phyloP scores from a whole-genome alignment of 2,888 invertebrate genomes.

The Drosophila rellima region DNA sequence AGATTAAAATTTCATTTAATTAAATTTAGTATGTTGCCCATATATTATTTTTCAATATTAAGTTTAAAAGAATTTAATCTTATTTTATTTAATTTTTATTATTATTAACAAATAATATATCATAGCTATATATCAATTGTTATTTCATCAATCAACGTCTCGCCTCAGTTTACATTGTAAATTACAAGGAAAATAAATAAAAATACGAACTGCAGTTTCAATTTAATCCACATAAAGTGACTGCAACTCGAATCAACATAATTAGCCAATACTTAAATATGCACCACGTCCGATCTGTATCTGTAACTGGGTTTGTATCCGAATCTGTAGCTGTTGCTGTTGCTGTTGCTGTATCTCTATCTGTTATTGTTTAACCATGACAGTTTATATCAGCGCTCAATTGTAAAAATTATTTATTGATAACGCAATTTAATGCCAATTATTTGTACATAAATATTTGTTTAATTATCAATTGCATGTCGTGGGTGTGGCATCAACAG shows the following conservation, averaged over 20 bases:
- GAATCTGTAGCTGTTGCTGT: slow-evolving; percentile 7
- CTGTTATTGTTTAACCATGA: slow-evolving; percentile 17
- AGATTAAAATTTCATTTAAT: too few species aligned
- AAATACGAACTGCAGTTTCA: slow-evolving; percentile 41
- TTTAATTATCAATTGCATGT: slow-evolving; percentile 76
- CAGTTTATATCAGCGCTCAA: slow-evolving; percentile 63
- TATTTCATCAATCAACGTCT: slow-evolving; percentile 7
- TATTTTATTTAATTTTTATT: too few species aligned
- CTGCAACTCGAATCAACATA: slow-evolving; percentile 69
- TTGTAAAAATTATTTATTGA: slow-evolving; percentile 83
- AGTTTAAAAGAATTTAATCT: too few species aligned
- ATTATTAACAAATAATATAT: too few species aligned
- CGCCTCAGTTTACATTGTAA: slow-evolving; percentile 38
- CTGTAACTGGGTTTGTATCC: slow-evolving; percentile 14
- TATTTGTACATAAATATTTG: slow-evolving; percentile 83
- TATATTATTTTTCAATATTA: too few species aligned
- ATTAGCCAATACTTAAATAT: slow-evolving; percentile 68
- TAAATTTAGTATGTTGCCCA: too few species aligned
- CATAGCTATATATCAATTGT: too few species aligned
- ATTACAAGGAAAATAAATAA: slow-evolving; percentile 28
- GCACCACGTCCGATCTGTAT: slow-evolving; percentile 28
- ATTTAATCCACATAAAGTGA: slow-evolving; percentile 31
- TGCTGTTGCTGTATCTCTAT: neutral
- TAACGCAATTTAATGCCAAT: slow-evolving; percentile 84
- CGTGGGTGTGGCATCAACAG: slow-evolving; percentile 43